Conservation (phyloP, 2,888 invertebrate species). For the Eupeodes luniger region DNA sequence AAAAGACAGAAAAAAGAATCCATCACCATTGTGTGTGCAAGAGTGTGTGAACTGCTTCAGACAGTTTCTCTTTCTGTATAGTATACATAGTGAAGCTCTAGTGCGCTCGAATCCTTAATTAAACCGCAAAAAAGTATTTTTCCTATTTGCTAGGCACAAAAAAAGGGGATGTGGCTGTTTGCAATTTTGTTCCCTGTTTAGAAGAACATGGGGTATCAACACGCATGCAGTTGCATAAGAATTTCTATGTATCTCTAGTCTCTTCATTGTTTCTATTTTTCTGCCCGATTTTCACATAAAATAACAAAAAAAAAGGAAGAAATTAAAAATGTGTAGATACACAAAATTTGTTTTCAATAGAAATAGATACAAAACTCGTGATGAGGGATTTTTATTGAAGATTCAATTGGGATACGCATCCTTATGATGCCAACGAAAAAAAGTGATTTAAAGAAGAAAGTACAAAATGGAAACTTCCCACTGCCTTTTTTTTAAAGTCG, state of each 20-base stretch:
- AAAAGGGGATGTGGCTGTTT: constrained; percentile 75
- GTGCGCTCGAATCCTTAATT: constrained; percentile 74
- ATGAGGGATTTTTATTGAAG: constrained; percentile 47
- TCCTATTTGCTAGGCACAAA: constrained; percentile 72
- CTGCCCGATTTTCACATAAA: constrained; percentile 21
- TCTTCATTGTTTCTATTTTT: constrained; percentile 51
- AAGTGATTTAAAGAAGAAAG: constrained; percentile 15
- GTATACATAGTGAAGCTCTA: constrained; percentile 39
- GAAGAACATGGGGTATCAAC: constrained; percentile 72
- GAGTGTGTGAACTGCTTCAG: constrained; percentile 72
- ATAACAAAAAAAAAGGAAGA: constrained; percentile 34
- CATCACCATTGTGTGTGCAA: constrained; percentile 40
- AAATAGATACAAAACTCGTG: constrained; percentile 37
- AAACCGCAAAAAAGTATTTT: constrained; percentile 72
- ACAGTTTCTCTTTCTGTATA: constrained; percentile 53
- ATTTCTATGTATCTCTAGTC: constrained; percentile 49
- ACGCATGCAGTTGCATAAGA: constrained; percentile 75
- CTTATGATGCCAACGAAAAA: constrained; percentile 18
- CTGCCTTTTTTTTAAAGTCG: neutral
- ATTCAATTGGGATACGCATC: constrained; percentile 60
- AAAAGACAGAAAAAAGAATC: constrained; percentile 21
- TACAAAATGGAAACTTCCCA: neutral
- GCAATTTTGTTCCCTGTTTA: constrained; percentile 73
- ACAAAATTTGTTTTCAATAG: constrained; percentile 69
- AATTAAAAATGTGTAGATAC: constrained; percentile 64